Conservation (phyloP, 2,888 invertebrate genomes). For the Furcula furcula region DNA sequence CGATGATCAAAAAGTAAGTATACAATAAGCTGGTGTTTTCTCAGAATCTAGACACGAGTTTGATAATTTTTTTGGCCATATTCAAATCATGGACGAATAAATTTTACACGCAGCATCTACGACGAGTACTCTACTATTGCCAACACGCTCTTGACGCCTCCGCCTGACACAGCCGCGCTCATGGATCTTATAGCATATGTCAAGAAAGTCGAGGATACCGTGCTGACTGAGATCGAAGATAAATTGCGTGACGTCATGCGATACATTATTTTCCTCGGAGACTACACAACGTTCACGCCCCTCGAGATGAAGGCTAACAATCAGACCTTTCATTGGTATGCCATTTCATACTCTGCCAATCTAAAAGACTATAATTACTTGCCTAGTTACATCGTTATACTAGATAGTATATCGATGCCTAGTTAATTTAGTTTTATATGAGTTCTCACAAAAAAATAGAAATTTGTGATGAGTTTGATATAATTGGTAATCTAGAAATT, state of each 20-base stretch:
- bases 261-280: constrained; percentile 91
- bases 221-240: constrained; percentile 88
- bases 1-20: constrained; percentile 87
- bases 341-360: no score
- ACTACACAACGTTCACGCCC: constrained; percentile 89
- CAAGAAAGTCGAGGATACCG: constrained; percentile 86
- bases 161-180: constrained; percentile 91
- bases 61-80: no score
- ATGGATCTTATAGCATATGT: constrained; percentile 92
- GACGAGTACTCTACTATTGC: constrained; percentile 92
- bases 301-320: constrained; percentile 95
- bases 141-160: constrained; percentile 88
- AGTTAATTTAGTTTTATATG: no score
- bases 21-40: no score
- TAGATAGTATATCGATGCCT: no score
- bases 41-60: no score
- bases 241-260: constrained; percentile 84
- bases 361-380: no score
- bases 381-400: no score
- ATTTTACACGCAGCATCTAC: constrained; percentile 87
- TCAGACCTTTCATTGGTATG: constrained; percentile 91
- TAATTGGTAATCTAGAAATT: no score
- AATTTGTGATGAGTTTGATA: no score
- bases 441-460: no score
- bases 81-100: no score